Evolutionary conservation across 2,888 invertebrate genomes (phyloP).

Genomic region (Siphonodentalium dalli): DNA sequence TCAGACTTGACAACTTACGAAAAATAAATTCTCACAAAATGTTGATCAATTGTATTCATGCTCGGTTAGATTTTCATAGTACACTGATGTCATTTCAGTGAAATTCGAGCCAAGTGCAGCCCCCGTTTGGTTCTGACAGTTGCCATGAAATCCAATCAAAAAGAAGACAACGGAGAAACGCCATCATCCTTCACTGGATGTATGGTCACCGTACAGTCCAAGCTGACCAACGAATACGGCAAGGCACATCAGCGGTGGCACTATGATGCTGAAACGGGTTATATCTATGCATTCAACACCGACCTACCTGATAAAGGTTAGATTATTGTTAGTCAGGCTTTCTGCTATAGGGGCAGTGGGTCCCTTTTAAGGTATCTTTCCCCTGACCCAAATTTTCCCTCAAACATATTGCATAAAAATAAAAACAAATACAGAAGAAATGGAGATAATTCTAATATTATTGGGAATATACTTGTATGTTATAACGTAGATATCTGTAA

Average conservation of each 20-base stretch:
- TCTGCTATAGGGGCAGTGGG: no score
- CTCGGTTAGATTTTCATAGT: background rate
- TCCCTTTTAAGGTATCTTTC: no score
- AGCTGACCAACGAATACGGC: slow-evolving; percentile 55
- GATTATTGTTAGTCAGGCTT: no score
- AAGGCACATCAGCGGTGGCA: slow-evolving; percentile 63
- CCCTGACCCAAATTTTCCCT: no score
- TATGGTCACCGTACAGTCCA: slow-evolving; percentile 54
- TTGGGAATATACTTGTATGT: no score
- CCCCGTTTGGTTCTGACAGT: slow-evolving; percentile 58
- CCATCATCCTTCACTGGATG: slow-evolving; percentile 52
- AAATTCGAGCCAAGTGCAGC: slow-evolving; percentile 56
- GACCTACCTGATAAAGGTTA: slow-evolving; percentile 60
- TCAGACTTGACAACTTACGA: no score
- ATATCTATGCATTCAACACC: slow-evolving; percentile 58
- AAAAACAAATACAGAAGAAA: no score
- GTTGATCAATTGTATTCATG: background rate
- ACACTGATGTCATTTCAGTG: slow-evolving; percentile 40
- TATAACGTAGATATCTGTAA: no score
- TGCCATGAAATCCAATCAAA: slow-evolving; percentile 49
- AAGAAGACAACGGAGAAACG: slow-evolving; percentile 39
- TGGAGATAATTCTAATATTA: no score
- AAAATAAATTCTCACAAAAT: no score
- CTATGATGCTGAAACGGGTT: slow-evolving; percentile 57
- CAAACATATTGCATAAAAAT: background rate